A percentile compares a stretch with the other conserved stretches of the same genome.
These are phyloP conservation scores for Pocillopora meandrina DNA, from an alignment of 92 coral and sea anemone genomes.

Conservation along the genomic window DNA sequence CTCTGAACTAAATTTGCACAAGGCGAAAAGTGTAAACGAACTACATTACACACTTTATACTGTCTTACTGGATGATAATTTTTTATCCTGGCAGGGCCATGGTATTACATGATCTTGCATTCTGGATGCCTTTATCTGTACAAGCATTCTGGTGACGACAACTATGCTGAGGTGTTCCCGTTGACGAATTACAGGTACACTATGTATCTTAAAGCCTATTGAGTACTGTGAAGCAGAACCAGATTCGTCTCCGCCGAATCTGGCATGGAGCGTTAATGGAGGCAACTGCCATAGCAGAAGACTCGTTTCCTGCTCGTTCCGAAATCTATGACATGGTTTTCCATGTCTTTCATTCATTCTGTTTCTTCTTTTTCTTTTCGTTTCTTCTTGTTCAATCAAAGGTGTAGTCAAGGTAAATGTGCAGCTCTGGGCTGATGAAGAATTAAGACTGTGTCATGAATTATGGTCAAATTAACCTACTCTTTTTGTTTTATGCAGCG, in stretches of 20 bases:
- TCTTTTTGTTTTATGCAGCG: background rate
- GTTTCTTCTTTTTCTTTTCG: no score
- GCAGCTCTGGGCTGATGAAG: background rate
- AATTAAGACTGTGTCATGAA: background rate
- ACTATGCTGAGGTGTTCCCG: slow-evolving; percentile 4
- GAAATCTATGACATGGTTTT: no score
- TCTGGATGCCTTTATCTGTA: slow-evolving; percentile 53
- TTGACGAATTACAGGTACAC: slow-evolving; percentile 22
- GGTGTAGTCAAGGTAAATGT: no score
- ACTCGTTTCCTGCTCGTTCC: no score
- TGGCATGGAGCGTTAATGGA: no score
- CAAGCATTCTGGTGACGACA: slow-evolving; percentile 20
- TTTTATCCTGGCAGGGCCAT: background rate
- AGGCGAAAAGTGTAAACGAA: no score
- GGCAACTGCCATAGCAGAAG: no score
- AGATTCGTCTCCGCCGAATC: no score
- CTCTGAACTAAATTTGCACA: no score
- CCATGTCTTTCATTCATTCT: no score
- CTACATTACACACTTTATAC: no score
- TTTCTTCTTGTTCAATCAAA: background rate
- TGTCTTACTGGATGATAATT: background rate
- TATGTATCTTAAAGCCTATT: background rate
- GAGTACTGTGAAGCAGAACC: no score
- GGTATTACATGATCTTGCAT: slow-evolving; percentile 47
- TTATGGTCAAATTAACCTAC: background rate